A percentile compares a stretch with the other conserved stretches of the same genome.
phyloP scores from a whole-genome alignment of 2,797 vertebrate species.

The Taenioides sp. region DNA sequence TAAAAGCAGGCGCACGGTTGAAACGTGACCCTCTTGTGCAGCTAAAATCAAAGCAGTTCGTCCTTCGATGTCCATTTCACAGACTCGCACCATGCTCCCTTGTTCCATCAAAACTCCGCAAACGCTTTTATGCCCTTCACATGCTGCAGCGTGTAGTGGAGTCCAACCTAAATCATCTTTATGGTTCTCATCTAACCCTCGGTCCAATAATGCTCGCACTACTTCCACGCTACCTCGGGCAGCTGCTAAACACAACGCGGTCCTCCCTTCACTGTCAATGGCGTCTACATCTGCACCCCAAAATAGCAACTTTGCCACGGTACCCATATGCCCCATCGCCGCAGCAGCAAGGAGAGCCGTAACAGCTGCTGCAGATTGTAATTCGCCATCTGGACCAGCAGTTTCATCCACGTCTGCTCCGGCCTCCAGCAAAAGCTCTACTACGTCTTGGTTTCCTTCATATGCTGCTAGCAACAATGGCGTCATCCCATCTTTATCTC shows the following conservation, averaged over 20 bases:
- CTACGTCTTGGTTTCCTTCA: constrained; percentile 80
- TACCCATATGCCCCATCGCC: constrained; percentile 79
- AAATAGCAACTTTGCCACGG: constrained; percentile 77
- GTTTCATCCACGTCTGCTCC: constrained; percentile 81
- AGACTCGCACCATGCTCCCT: constrained; percentile 79
- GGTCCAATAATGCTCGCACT: constrained; percentile 76
- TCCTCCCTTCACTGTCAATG: constrained; percentile 81
- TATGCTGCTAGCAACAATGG: constrained; percentile 83
- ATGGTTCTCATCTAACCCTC: constrained; percentile 84
- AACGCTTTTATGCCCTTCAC: constrained; percentile 76
- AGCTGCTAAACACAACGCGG: constrained; percentile 79
- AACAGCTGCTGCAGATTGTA: constrained; percentile 63
- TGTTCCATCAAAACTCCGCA: constrained; percentile 77
- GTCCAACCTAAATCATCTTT: constrained; percentile 86
- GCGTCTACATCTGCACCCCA: constrained; percentile 83
- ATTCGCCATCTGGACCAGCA: constrained; percentile 57
- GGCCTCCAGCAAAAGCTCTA: constrained; percentile 82
- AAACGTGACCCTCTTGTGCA: constrained; percentile 80
- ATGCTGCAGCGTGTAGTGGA: constrained; percentile 81
- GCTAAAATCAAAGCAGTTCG: constrained; percentile 79
- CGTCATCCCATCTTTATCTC: constrained; percentile 81
- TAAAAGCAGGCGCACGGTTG: constrained; percentile 75
- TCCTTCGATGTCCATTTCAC: constrained; percentile 80
- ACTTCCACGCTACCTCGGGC: constrained; percentile 77
- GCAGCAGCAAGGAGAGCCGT: constrained; percentile 82